Base-by-base conservation (phyloP, 2,113 vertebrate genomes). In the Gavialis gangeticus region DNA sequence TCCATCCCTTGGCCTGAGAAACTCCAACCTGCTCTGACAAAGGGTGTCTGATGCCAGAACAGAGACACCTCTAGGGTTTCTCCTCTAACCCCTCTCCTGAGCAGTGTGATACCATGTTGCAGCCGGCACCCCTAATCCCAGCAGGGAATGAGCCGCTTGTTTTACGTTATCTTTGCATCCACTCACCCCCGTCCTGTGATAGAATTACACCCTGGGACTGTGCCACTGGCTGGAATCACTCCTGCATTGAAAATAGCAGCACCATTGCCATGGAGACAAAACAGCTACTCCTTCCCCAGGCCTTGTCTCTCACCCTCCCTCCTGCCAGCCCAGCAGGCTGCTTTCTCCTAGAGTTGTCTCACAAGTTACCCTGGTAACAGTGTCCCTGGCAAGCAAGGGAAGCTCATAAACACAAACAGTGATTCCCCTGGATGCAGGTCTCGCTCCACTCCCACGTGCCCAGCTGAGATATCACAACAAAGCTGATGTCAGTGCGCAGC, bases 301-400 rank as follows among this genome's bases (percentile, higher is more conserved):
- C 62, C 75, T 12, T 13, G 22, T 10, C n/a, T 54, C 13, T 67
- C 12, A 0, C 73, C 73, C 10, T 66, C 77, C 71, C 34, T 58
- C 46, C 11, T 5, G 56, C 84, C 15, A 5, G 67, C 12, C 2
- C 91, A 58, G 82, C 84, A 14, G 87, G 83, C 86, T 89, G 55
- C 57, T 56, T 85, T 76, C 59, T 77, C 67, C 87, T 75, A 60
- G 27, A 4, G 57, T 19, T 80, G 57, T 92, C 92, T 63, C 87
- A 86, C 83, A 17, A 25, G 92, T 97, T 84, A 91, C 96, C 96
- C 82, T 88, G 94, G 96, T 84, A 97, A 97, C 96, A 14, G 92
- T 13, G 84, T 89, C 85, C 66, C 64, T 80, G 25, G 91, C 81
- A 14, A 30, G 75, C 79, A 37, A 8, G 63, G 80, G 75, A 25